Conservation (phyloP, 2,797 vertebrate species). For the Petrocephalus schoutedeni region DNA sequence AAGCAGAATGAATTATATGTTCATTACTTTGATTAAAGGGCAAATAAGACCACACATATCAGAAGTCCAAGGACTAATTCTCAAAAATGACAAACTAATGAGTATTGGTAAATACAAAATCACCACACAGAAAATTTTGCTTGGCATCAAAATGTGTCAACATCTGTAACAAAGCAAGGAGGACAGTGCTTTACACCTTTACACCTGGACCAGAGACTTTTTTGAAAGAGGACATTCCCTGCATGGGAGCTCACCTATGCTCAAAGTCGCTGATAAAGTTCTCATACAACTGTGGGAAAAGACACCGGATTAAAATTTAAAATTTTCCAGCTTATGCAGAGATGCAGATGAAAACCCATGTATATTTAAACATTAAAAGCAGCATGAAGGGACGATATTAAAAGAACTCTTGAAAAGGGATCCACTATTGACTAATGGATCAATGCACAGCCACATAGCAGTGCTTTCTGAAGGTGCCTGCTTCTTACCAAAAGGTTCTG, state of each 20-base stretch:
- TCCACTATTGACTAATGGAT: not conserved
- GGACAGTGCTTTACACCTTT: not conserved
- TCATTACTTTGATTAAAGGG: not conserved
- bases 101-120: not conserved
- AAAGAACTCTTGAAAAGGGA: not conserved
- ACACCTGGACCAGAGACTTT: not conserved
- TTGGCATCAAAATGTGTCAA: not conserved
- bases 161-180: not conserved
- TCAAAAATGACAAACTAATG: not conserved
- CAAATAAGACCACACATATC: not conserved
- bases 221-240: not conserved
- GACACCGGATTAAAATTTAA: not conserved
- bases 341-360: not conserved
- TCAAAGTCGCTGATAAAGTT: slow-evolving; percentile 30
- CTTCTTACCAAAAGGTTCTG: not conserved
- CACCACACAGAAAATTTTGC: not conserved
- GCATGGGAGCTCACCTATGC: slow-evolving; percentile 22
- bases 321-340: not conserved
- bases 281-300: slow-evolving; percentile 25
- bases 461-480: not conserved
- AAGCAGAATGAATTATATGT: not conserved
- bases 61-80: not conserved
- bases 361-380: not conserved
- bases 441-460: not conserved
- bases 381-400: not conserved